These are phyloP conservation scores for Engraulis encrasicolus DNA, from an alignment of 2,113 vertebrate genomes.

Conservation along the genomic window DNA sequence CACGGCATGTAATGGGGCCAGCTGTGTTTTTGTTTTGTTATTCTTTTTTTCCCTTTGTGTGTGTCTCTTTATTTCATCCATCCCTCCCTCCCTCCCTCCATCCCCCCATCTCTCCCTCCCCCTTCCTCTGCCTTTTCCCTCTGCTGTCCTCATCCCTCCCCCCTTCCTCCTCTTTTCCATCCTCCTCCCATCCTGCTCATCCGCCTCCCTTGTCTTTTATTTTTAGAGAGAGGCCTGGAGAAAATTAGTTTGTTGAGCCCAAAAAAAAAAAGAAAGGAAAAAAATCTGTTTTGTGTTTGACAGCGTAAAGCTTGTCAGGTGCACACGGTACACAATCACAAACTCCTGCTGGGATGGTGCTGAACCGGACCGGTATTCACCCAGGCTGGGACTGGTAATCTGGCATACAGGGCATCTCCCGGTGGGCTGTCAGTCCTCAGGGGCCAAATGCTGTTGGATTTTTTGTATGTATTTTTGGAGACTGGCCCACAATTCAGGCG, in stretches of 20 bases:
- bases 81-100: not conserved
- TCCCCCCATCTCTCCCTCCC: not conserved
- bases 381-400: no score
- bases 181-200: not conserved
- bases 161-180: no score
- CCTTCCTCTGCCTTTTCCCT: not conserved
- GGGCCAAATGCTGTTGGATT: no score
- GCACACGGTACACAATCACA: not conserved
- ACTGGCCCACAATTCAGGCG: no score
- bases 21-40: conserved; percentile 49
- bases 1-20: conserved; percentile 43
- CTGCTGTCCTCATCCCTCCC: not conserved
- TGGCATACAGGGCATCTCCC: no score
- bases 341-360: no score
- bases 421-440: no score
- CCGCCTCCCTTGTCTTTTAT: no score
- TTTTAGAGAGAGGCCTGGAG: not conserved
- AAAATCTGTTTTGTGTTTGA: not conserved
- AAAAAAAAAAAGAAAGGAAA: no score
- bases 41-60: conserved; percentile 30
- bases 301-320: not conserved
- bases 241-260: not conserved
- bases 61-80: not conserved
- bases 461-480: no score
- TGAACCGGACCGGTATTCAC: no score